Percentiles rank a stretch among this genome's conserved stretches.
Conservation (phyloP, 2,113 vertebrate species). For the Phalacrocorax carbo region DNA sequence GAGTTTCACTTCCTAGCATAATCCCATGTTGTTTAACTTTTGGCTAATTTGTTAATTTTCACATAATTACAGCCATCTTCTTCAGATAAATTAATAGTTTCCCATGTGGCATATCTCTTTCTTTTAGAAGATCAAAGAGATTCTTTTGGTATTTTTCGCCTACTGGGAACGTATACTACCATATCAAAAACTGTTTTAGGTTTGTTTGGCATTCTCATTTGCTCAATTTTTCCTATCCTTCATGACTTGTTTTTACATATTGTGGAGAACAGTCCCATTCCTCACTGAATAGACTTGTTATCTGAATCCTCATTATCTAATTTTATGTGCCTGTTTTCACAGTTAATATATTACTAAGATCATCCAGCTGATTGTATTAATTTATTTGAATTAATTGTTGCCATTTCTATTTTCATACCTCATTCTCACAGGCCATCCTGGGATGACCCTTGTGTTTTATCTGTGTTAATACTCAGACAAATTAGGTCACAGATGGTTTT, state of each 20-base stretch:
- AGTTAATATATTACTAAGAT: neutral
- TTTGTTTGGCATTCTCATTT: neutral
- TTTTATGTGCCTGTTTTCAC: neutral
- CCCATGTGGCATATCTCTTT: neutral
- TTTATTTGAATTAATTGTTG: neutral
- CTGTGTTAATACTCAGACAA: neutral
- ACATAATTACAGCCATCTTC: slow-evolving; percentile 9
- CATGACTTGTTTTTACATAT: neutral
- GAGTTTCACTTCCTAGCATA: neutral
- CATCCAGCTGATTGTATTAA: neutral
- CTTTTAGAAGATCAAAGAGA: neutral
- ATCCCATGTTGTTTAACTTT: neutral
- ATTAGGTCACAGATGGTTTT: neutral
- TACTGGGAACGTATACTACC: neutral
- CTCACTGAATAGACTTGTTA: neutral
- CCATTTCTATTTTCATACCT: neutral
- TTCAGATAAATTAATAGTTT: neutral
- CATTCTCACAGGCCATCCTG: neutral
- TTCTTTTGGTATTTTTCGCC: neutral
- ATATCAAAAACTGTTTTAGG: neutral
- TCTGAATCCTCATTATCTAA: neutral
- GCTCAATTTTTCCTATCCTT: neutral
- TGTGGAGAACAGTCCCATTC: neutral
- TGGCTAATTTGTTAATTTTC: slow-evolving; percentile 25
- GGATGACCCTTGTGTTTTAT: neutral